These are phyloP conservation scores for Oscheius sp. DNA, from an alignment of 2,888 invertebrate genomes.

Conservation along the genomic window DNA sequence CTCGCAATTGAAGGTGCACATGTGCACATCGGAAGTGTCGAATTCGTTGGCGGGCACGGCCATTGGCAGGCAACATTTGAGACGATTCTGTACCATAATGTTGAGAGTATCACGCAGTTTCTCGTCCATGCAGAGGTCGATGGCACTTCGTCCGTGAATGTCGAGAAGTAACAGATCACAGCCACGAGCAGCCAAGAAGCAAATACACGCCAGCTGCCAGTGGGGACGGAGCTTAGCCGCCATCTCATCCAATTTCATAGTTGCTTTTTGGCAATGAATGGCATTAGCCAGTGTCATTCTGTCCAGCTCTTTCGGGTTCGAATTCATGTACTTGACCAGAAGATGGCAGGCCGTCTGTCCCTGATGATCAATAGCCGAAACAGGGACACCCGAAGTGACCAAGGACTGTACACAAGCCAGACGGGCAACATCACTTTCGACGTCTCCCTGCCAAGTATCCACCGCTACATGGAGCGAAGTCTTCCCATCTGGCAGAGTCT, in stretches of 20 bases:
- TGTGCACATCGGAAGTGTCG: conserved; percentile 49
- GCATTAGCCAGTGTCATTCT: conserved; percentile 4
- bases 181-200: conserved; percentile 51
- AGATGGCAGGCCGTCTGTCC: conserved; percentile 51
- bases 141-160: conserved; percentile 39
- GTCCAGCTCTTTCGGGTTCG: conserved; percentile 20
- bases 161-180: conserved; percentile 51
- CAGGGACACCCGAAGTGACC: conserved; percentile 43
- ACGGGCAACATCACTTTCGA: conserved; percentile 45
- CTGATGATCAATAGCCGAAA: conserved; percentile 40
- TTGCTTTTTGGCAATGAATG: conserved; percentile 3
- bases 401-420: conserved; percentile 48
- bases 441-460: conserved; percentile 51
- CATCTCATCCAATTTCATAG: conserved; percentile 53
- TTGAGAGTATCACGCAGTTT: conserved; percentile 23
- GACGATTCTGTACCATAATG: conserved; percentile 7
- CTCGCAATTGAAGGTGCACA: conserved; percentile 62
- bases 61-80: conserved; percentile 49
- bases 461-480: conserved; percentile 53
- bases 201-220: conserved; percentile 54
- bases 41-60: conserved; percentile 38
- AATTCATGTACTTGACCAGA: conserved; percentile 34
- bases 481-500: conserved; percentile 34
- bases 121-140: conserved; percentile 41
- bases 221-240: conserved; percentile 50